Evolutionary conservation across 2,888 invertebrate genomes (phyloP).

Genomic region (Hirtodrosophila histrioides): DNA sequence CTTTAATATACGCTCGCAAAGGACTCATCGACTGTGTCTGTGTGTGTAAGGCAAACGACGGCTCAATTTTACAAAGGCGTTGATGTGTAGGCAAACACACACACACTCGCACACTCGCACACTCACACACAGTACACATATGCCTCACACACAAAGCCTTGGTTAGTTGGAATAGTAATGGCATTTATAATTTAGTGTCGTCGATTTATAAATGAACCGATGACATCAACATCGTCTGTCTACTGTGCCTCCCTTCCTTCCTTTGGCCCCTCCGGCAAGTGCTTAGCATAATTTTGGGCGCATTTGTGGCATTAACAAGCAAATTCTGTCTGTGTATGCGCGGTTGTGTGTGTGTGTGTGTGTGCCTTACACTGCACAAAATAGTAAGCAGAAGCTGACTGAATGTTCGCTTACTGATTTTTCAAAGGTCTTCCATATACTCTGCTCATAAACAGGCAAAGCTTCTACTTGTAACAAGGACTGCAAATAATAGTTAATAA

Average conservation of each 20-base stretch:
- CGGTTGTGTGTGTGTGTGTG: not conserved
- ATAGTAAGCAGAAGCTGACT: not conserved
- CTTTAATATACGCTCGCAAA: conserved; percentile 30
- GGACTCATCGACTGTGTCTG: conserved; percentile 1
- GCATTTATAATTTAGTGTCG: conserved; percentile 74
- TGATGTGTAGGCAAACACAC: conserved; percentile 36
- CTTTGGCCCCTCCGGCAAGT: conserved; percentile 25
- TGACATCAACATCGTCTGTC: conserved; percentile 46
- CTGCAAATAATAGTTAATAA: no score
- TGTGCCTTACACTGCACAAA: conserved; percentile 15
- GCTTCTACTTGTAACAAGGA: no score
- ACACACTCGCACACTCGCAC: conserved; percentile 4
- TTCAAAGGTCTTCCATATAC: no score
- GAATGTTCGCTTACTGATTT: no score
- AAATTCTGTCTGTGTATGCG: not conserved
- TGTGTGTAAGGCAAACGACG: conserved; percentile 13
- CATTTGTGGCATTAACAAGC: conserved; percentile 65
- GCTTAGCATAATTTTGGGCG: conserved; percentile 71
- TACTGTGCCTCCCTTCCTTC: conserved; percentile 8
- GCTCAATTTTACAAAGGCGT: conserved; percentile 51
- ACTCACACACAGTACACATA: conserved; percentile 1
- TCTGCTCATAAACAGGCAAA: no score
- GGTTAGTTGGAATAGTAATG: conserved; percentile 55
- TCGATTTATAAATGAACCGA: conserved; percentile 74
- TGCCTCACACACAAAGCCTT: conserved; percentile 18